Evolutionary conservation across 2,888 invertebrate species (phyloP).

Genomic region (Epistrophe grossulariae): DNA sequence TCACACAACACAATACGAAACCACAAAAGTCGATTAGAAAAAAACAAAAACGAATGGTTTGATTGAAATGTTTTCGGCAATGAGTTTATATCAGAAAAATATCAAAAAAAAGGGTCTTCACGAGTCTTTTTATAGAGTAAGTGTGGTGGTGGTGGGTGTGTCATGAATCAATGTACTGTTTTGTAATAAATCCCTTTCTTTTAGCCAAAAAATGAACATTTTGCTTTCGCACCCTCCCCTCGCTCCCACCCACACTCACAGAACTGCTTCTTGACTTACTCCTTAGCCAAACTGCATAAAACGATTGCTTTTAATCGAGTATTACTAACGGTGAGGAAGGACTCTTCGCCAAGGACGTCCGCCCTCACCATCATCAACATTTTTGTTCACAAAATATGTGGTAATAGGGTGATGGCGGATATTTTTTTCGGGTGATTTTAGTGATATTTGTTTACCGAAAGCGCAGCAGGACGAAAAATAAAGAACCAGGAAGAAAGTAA

Average conservation of each 20-base stretch:
- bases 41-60: slow-evolving; percentile 33
- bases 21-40: slow-evolving; percentile 62
- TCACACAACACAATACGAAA: background rate
- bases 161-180: slow-evolving; percentile 58
- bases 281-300: slow-evolving; percentile 71
- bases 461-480: slow-evolving; percentile 57
- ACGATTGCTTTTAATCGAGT: slow-evolving; percentile 74
- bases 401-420: slow-evolving; percentile 27
- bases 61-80: slow-evolving; percentile 72
- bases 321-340: slow-evolving; percentile 59
- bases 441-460: slow-evolving; percentile 73
- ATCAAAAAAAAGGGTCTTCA: slow-evolving; percentile 11
- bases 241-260: background rate
- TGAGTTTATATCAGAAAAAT: slow-evolving; percentile 54
- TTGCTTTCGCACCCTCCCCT: slow-evolving; percentile 3
- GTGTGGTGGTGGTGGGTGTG: slow-evolving; percentile 19
- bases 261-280: slow-evolving; percentile 58
- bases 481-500: slow-evolving; percentile 70
- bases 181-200: slow-evolving; percentile 51
- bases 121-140: slow-evolving; percentile 1
- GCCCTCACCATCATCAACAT: slow-evolving; percentile 30
- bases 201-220: slow-evolving; percentile 60
- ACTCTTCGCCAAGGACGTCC: slow-evolving; percentile 71
- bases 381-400: slow-evolving; percentile 39
- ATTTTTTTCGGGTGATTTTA: slow-evolving; percentile 30